A percentile compares a stretch with the other conserved stretches of the same genome.
Evolutionary conservation across 2,888 invertebrate genomes (phyloP).

Genomic region (Ethmia dodecea): DNA sequence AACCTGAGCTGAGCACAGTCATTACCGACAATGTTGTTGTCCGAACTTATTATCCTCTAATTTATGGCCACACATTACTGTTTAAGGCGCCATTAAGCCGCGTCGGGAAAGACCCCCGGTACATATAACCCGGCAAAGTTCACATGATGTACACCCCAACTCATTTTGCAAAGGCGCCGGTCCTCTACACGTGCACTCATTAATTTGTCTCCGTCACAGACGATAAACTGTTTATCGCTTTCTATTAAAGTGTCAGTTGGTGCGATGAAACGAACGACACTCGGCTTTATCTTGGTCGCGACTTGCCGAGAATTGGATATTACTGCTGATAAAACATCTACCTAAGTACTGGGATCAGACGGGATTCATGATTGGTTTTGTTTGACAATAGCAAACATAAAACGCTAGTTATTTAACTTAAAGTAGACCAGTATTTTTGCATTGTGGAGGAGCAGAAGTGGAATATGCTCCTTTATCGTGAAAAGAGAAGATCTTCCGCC

Average conservation of each 20-base stretch:
- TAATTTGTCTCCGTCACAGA: constrained; percentile 58
- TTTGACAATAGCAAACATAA: too few species aligned
- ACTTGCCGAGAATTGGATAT: too few species aligned
- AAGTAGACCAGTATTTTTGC: too few species aligned
- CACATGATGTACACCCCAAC: constrained; percentile 50
- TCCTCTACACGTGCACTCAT: constrained; percentile 27
- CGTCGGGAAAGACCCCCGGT: constrained; percentile 41
- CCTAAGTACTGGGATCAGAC: too few species aligned
- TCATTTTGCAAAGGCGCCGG: constrained; percentile 22
- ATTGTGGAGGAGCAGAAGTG: too few species aligned
- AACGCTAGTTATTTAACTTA: too few species aligned
- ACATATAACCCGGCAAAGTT: constrained; percentile 58
- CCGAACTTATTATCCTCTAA: constrained; percentile 75
- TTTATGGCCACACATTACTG: constrained; percentile 74
- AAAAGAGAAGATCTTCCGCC: too few species aligned
- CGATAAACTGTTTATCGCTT: constrained; percentile 62
- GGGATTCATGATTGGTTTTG: too few species aligned
- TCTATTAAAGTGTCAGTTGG: constrained; percentile 33
- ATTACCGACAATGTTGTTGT: constrained; percentile 64
- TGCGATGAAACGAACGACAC: too few species aligned
- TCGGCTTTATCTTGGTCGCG: too few species aligned
- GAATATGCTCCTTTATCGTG: too few species aligned
- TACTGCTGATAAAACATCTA: too few species aligned
- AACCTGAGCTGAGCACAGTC: constrained; percentile 22
- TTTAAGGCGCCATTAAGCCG: constrained; percentile 67